Evolutionary conservation across 2,113 vertebrate species (phyloP).

Genomic region (Scortum barcoo): DNA sequence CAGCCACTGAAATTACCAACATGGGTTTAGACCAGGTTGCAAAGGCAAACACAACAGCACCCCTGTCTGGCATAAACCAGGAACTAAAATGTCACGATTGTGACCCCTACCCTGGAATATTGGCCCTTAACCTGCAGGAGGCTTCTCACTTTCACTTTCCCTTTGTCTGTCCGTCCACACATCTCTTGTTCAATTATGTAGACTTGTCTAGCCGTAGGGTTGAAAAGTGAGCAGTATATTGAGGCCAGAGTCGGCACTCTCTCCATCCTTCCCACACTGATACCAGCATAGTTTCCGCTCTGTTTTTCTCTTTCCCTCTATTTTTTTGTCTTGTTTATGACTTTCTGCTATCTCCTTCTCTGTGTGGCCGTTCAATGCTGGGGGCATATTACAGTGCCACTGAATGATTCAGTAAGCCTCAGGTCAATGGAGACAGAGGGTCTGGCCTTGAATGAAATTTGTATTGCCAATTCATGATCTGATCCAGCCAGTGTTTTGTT

Average conservation of each 20-base stretch:
- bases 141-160: background rate
- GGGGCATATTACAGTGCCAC: conserved; percentile 7
- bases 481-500: background rate
- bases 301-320: background rate
- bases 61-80: no score
- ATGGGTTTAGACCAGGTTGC: no score
- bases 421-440: conserved; percentile 17
- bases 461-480: conserved; percentile 22
- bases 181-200: background rate
- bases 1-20: no score
- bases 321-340: background rate
- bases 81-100: no score
- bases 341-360: background rate
- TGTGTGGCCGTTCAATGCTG: conserved; percentile 11
- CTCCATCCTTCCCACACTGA: background rate
- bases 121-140: background rate
- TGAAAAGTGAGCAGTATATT: background rate
- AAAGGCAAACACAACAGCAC: no score
- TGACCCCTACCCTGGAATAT: no score
- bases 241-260: background rate
- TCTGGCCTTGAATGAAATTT: conserved; percentile 24
- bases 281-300: background rate
- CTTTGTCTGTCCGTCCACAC: background rate
- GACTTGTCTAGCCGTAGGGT: background rate
- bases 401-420: conserved; percentile 51